phyloP scores from a whole-genome alignment of 2,888 invertebrate species.

The Fragum whitleyi region DNA sequence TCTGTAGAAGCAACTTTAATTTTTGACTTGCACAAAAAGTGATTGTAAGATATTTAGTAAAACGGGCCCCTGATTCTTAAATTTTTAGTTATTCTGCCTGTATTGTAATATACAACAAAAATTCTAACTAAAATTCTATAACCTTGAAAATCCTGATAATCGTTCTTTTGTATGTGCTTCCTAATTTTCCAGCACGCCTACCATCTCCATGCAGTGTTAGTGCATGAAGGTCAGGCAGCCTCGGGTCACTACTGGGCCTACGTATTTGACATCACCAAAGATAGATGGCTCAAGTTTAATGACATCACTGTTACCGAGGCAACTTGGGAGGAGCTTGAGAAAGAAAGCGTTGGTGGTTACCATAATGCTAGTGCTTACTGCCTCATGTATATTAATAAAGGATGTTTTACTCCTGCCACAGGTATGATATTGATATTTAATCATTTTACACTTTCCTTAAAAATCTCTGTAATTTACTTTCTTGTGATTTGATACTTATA shows the following conservation, averaged over 20 bases:
- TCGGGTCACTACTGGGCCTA: constrained; percentile 87
- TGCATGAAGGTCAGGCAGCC: constrained; percentile 86
- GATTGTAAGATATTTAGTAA: no score
- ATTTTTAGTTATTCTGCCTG: no score
- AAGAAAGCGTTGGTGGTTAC: constrained; percentile 86
- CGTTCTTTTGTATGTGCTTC: no score
- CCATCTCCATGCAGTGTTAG: constrained; percentile 86
- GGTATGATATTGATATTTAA: no score
- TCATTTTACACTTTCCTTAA: not conserved
- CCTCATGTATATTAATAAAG: constrained; percentile 85
- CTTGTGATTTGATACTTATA: no score
- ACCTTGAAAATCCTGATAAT: no score
- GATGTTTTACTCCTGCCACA: constrained; percentile 58
- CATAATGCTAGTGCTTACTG: constrained; percentile 86
- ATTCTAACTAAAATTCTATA: no score
- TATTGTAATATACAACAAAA: no score
- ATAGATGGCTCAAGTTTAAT: constrained; percentile 86
- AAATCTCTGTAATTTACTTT: no score
- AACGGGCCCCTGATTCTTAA: no score
- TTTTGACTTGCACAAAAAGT: no score
- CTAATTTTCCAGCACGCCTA: constrained; percentile 82
- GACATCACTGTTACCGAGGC: constrained; percentile 86
- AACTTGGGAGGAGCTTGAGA: constrained; percentile 85
- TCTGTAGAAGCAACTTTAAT: no score
- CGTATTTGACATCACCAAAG: constrained; percentile 81